These are phyloP conservation scores for Trypoxylus dichotomus DNA, from an alignment of 1,140 invertebrate species.

Conservation along the genomic window DNA sequence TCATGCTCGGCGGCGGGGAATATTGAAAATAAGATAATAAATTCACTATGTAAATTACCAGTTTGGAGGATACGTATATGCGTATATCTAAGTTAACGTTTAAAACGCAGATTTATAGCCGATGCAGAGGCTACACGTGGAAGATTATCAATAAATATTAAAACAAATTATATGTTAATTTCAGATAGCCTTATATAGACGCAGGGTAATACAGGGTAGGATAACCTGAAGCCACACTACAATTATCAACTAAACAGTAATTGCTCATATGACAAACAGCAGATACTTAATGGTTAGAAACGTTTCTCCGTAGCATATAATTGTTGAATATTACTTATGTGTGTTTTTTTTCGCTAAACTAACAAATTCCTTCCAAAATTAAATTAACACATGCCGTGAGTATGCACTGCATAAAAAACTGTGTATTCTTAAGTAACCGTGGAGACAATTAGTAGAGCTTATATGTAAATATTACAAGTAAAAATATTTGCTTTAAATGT, in stretches of 20 bases:
- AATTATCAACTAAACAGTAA: neutral
- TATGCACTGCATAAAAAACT: too few relatives aligned
- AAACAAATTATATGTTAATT: conserved; percentile 25
- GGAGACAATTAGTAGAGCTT: too few relatives aligned
- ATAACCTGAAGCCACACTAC: neutral
- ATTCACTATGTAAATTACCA: conserved; percentile 22
- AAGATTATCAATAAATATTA: conserved; percentile 25
- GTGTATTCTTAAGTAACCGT: too few relatives aligned
- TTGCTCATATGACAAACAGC: neutral
- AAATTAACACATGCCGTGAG: too few relatives aligned
- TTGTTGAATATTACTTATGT: too few relatives aligned
- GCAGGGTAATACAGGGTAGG: neutral
- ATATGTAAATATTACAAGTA: too few relatives aligned
- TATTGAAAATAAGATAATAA: conserved; percentile 19
- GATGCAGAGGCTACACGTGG: neutral
- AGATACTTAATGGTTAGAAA: neutral
- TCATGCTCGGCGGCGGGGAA: neutral
- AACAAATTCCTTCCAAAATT: too few relatives aligned
- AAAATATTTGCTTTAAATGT: too few relatives aligned
- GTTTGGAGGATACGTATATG: conserved; percentile 12
- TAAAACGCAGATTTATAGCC: conserved; percentile 10
- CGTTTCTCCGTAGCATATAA: too few relatives aligned
- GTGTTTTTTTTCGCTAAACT: too few relatives aligned
- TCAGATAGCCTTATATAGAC: conserved; percentile 1
- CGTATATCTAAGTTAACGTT: neutral